These are phyloP conservation scores for Drosophila kanekoi DNA, from an alignment of 2,888 invertebrate genomes.

Conservation along the genomic window DNA sequence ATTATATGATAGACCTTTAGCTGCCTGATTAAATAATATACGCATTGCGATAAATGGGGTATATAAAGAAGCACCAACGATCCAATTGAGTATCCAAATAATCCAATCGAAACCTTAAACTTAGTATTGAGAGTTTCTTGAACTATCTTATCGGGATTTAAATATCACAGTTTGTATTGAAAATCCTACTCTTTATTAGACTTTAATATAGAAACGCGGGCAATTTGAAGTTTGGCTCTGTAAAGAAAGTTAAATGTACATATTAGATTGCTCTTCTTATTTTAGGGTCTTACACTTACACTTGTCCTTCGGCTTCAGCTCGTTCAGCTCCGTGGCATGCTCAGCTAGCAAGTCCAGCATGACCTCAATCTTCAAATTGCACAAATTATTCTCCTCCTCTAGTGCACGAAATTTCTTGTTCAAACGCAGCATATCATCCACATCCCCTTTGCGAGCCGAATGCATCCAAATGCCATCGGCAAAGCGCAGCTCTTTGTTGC, in stretches of 20 bases:
- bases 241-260: not conserved
- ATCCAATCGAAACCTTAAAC: slow-evolving; percentile 4
- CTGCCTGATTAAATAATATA: slow-evolving; percentile 28
- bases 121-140: not conserved
- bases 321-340: slow-evolving; percentile 79
- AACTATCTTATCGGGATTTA: not conserved
- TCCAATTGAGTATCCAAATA: slow-evolving; percentile 5
- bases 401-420: slow-evolving; percentile 79
- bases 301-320: slow-evolving; percentile 66
- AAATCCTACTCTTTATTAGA: not conserved
- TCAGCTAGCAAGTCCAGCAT: slow-evolving; percentile 84
- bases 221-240: not conserved
- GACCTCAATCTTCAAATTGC: slow-evolving; percentile 83
- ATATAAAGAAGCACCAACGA: not conserved
- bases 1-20: slow-evolving; percentile 30
- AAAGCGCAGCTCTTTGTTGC: slow-evolving; percentile 83
- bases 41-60: slow-evolving; percentile 2
- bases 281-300: slow-evolving; percentile 18
- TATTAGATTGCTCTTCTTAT: not conserved
- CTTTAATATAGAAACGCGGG: not conserved
- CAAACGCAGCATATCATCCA: slow-evolving; percentile 80
- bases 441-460: slow-evolving; percentile 72
- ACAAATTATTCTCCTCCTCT: slow-evolving; percentile 84
- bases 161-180: not conserved
- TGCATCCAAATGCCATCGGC: slow-evolving; percentile 84